phyloP scores from a whole-genome alignment of 2,113 vertebrate species.

The Ameiurus melas region DNA sequence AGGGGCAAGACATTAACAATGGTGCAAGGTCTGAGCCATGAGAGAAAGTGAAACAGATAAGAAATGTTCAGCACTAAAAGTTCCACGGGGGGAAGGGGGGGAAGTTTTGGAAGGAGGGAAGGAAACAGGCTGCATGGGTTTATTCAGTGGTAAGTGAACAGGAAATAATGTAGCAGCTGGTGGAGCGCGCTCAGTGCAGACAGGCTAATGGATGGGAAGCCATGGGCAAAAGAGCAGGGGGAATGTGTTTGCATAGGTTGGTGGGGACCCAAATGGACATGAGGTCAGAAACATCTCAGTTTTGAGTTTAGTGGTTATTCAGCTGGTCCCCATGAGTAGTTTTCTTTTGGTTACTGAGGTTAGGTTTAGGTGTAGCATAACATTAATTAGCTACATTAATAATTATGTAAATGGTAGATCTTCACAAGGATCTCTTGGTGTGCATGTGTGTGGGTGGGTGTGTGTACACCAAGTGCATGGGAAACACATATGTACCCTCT shows the following conservation, averaged over 20 bases:
- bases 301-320: neutral
- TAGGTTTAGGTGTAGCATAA: neutral
- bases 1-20: slow-evolving; percentile 20
- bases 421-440: neutral
- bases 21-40: neutral
- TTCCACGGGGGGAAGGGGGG: slow-evolving; percentile 18
- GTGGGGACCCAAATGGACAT: neutral
- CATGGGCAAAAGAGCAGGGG: slow-evolving; percentile 44
- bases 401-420: neutral
- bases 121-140: slow-evolving; percentile 33
- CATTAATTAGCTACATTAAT: neutral
- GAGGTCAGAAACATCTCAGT: too few species aligned
- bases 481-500: neutral
- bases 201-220: slow-evolving; percentile 52
- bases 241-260: slow-evolving; percentile 39
- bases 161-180: slow-evolving; percentile 70
- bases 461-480: neutral
- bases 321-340: neutral
- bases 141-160: slow-evolving; percentile 56
- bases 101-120: slow-evolving; percentile 30
- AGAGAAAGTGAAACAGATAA: slow-evolving; percentile 21
- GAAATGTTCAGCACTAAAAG: slow-evolving; percentile 14
- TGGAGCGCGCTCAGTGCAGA: slow-evolving; percentile 54
- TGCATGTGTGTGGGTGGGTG: neutral
- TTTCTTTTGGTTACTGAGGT: neutral